Evolutionary conservation across 2,888 invertebrate species (phyloP), one percentile per base, ranked within the genome.

Genomic region (Ormyrus nitidulus): DNA sequence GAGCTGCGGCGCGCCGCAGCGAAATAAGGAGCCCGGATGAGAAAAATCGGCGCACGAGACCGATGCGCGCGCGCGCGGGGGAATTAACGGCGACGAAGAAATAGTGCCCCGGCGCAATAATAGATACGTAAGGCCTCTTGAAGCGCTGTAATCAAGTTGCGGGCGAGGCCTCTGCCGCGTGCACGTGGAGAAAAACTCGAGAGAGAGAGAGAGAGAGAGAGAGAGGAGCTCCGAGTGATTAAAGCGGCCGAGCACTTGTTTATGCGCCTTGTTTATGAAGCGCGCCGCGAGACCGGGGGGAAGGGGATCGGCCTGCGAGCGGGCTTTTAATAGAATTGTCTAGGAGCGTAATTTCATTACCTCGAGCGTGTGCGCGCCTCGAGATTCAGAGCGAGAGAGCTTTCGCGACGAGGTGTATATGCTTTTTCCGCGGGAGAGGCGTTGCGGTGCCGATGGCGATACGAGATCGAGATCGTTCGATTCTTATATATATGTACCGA

Each of bases 71-170:
- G 51, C 79, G 83, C 82, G 85, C 86, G 85, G 86, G 48, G 46
- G 74, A 87, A 86, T 86, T 87, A 86, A 85, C 86, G 84, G 83
- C 84, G 82, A 51, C 66, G 64, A 72, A 78, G 81, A 81, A 82
- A 82, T 83, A 83, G 81, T 76, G 78, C 64, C 70, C 59, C 19
- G 19, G 73, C 62, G 71, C 66, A 66, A 68, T 76, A 78, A 78
- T 78, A 72, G 77, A 78, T 72, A 78, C 59, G 77, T 77, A 65
- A 64, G 46, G 46, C 19, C 19, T 19, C 64, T 56, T 34, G 71
- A 58, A 58, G 77, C 71, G 66, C 19, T 77, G 77, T 34, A 72
- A 78, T 70, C 77, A 70, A 77, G 13, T 72, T 46, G 74, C 75
- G 19, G 13, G 13, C 13, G 13, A 13, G 13, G 19, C 19, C 19